Conservation (phyloP, 1,140 invertebrate genomes). For the Hetaerina americana region DNA sequence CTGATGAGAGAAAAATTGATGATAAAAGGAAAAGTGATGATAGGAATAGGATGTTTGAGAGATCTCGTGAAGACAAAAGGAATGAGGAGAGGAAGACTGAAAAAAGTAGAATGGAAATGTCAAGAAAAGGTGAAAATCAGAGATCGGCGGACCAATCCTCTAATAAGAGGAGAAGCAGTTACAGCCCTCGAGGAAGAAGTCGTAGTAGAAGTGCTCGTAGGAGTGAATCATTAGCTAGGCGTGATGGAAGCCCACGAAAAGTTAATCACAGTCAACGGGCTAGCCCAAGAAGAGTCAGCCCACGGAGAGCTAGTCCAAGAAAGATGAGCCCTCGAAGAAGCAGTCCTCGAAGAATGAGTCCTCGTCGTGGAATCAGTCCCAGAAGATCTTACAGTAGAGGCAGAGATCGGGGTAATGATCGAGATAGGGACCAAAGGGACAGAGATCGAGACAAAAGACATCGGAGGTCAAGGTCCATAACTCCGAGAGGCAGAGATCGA, state of each 20-base stretch:
- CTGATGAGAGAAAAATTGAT: constrained; percentile 22
- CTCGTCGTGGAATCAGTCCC: too few relatives aligned
- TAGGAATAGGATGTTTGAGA: constrained; percentile 32
- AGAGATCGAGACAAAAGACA: constrained; percentile 13
- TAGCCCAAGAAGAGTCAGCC: background rate
- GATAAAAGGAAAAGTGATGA: constrained; percentile 17
- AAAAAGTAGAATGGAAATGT: constrained; percentile 25
- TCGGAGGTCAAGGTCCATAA: constrained; percentile 26
- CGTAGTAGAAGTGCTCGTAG: background rate
- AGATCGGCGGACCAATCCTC: constrained; percentile 9
- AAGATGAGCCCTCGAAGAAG: background rate
- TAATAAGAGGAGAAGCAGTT: background rate
- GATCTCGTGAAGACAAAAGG: constrained; percentile 23
- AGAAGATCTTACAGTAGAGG: constrained; percentile 22
- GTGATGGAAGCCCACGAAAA: background rate
- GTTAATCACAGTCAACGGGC: background rate
- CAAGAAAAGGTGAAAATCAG: constrained; percentile 29
- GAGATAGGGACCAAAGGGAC: constrained; percentile 22
- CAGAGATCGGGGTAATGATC: constrained; percentile 22
- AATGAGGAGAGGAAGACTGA: constrained; percentile 24
- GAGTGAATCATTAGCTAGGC: background rate
- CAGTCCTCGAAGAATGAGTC: background rate
- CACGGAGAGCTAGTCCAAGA: background rate
- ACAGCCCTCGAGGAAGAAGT: background rate
- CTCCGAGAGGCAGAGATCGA: constrained; percentile 27